Conservation (phyloP, 2,888 invertebrate species). For the Plemyria rubiginata region DNA sequence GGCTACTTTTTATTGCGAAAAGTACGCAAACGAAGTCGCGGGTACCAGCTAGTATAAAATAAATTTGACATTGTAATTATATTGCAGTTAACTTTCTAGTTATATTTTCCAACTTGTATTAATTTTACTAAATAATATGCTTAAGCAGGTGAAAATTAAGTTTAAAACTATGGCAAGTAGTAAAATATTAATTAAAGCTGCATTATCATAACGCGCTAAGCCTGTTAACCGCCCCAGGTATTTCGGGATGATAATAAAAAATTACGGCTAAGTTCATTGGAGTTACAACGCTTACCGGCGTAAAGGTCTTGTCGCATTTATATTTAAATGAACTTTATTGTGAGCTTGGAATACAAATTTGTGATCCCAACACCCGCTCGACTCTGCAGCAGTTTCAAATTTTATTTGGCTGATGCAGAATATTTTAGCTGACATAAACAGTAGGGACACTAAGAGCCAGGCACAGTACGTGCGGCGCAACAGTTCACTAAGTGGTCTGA, state of each 20-base stretch:
- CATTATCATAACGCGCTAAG: slow-evolving; percentile 58
- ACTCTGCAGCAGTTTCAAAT: slow-evolving; percentile 58
- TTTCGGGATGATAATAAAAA: slow-evolving; percentile 68
- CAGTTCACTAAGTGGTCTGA: background rate
- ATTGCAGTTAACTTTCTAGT: background rate
- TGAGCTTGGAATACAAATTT: slow-evolving; percentile 79
- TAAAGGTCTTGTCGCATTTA: slow-evolving; percentile 77
- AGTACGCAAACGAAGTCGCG: no score
- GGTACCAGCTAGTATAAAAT: no score
- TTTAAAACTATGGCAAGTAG: slow-evolving; percentile 1
- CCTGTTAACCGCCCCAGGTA: slow-evolving; percentile 63
- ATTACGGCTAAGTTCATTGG: slow-evolving; percentile 68
- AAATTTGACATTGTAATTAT: background rate
- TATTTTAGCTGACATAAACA: slow-evolving; percentile 8
- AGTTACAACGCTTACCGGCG: slow-evolving; percentile 69
- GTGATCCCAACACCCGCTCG: slow-evolving; percentile 67
- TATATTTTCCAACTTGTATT: background rate
- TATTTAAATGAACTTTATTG: slow-evolving; percentile 80
- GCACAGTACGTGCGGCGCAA: background rate
- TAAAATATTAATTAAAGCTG: slow-evolving; percentile 36
- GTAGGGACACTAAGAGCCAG: slow-evolving; percentile 8
- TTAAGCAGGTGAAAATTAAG: background rate
- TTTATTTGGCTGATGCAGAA: slow-evolving; percentile 47
- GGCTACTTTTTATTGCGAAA: no score
- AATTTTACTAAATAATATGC: background rate